Base-by-base conservation (phyloP, 2,888 invertebrate genomes). In the Tillus elongatus region DNA sequence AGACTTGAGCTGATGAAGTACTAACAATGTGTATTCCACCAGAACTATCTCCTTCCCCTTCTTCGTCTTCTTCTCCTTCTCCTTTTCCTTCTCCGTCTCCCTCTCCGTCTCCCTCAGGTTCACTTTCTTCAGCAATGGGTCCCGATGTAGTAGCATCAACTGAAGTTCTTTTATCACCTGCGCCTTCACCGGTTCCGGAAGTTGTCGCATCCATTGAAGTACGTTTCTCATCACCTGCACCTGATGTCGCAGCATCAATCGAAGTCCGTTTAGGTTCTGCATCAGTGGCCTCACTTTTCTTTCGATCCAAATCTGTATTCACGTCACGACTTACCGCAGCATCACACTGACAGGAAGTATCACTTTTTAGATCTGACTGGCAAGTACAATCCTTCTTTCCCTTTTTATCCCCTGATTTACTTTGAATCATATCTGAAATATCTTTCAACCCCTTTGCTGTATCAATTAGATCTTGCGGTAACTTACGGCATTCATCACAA, bases 371-470 rank as follows among this genome's bases (percentile, higher is more conserved):
- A 9, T 35, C 36, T 3, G 45, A 43, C 35, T 47, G 47, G 26
- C 47, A 41, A 14, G 33, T 41, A 26, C 39, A 19, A n/a, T 19
- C 24, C n/a, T 9, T 10, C 12, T 15, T 10, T 3, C 10, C 6
- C 24, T 15, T 2, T 15, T 2, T 16, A 8, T 15, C n/a, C 3
- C 11, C 13, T n/a, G 10, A 26, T 36, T 42, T 46, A 3, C 33
- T 30, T 2, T 40, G 45, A 13, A 62, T 53, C 43, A 60, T 39
- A 36, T 62, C 61, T 3, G 56, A 53, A n/a, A 63, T 37, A 34
- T 57, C 52, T 45, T 56, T 61, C 19, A 63, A 57, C 13, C 52
- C 51, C 37, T 51, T 50, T 0, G 56, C 58, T 2, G 61, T 58
- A 13, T 54, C 55, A 28, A 50, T 51, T 9, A 63, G 38, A 40